These are phyloP conservation scores for Nannospalax galili DNA, from an alignment of 2,113 vertebrate species.

Conservation along the genomic window DNA sequence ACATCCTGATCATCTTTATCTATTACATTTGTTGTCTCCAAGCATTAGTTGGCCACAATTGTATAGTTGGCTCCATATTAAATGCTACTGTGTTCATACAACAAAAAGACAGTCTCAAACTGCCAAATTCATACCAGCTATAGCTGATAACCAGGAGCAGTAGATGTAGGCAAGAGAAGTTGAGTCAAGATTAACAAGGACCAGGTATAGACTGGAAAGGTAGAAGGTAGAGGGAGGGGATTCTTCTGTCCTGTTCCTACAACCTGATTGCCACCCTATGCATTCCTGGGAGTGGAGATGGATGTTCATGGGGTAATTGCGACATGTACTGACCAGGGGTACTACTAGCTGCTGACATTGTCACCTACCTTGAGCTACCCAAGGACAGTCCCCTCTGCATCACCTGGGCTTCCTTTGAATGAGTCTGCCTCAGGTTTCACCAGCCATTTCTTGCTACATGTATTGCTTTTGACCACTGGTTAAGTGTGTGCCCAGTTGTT, in stretches of 20 bases:
- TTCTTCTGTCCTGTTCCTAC: not conserved
- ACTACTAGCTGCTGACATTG: not conserved
- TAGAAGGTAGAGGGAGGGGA: not conserved
- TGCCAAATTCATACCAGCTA: slow-evolving; percentile 29
- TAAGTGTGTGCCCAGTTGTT: not conserved
- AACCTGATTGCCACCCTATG: not conserved
- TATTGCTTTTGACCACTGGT: not conserved
- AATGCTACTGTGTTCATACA: slow-evolving; percentile 5
- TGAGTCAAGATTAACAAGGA: slow-evolving; percentile 45
- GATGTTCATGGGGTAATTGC: not conserved
- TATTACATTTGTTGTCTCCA: slow-evolving; percentile 24
- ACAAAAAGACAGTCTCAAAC: slow-evolving; percentile 42
- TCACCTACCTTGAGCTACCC: not conserved
- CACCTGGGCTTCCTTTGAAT: not conserved
- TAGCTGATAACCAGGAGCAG: not conserved
- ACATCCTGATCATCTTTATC: slow-evolving; percentile 23
- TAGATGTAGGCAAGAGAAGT: not conserved
- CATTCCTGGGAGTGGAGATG: not conserved
- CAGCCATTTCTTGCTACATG: not conserved
- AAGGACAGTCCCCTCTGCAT: not conserved
- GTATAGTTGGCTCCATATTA: slow-evolving; percentile 42
- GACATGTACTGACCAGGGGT: not conserved
- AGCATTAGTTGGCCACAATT: slow-evolving; percentile 40
- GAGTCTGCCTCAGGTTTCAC: not conserved
- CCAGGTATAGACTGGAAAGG: not conserved